These are phyloP conservation scores for Misgurnus mizolepis DNA, from an alignment of 2,113 vertebrate genomes.

Conservation along the genomic window DNA sequence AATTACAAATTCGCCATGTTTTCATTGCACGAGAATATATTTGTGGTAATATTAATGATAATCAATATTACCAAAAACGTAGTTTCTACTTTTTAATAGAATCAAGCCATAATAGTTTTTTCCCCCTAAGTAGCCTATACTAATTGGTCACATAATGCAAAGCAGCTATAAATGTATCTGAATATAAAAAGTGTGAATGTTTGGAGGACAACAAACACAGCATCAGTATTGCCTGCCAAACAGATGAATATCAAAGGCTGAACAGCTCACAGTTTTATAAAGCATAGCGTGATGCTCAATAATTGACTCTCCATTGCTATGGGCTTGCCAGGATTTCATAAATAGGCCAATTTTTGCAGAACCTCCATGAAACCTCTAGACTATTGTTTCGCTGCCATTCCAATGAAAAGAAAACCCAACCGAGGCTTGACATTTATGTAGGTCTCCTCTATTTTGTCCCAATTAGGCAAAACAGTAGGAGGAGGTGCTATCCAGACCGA, in stretches of 20 bases:
- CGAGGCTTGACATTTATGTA: slow-evolving; percentile 22
- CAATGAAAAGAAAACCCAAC: slow-evolving; percentile 2
- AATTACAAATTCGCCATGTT: too few relatives aligned
- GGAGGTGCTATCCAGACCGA: slow-evolving; percentile 41
- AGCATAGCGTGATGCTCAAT: background rate
- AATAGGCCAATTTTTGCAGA: slow-evolving; percentile 18
- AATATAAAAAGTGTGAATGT: background rate
- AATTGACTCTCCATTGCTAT: slow-evolving; percentile 6
- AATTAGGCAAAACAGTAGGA: slow-evolving; percentile 42
- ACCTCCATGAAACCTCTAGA: slow-evolving; percentile 11
- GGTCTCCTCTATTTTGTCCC: slow-evolving; percentile 40
- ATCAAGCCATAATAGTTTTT: too few relatives aligned
- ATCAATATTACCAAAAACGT: too few relatives aligned
- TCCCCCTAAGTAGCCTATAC: too few relatives aligned
- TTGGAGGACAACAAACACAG: slow-evolving; percentile 4
- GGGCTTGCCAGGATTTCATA: slow-evolving; percentile 1
- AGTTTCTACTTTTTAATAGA: too few relatives aligned
- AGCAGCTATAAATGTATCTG: too few relatives aligned
- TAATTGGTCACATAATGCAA: too few relatives aligned
- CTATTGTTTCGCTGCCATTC: slow-evolving; percentile 20
- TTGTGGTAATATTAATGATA: too few relatives aligned
- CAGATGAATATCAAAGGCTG: slow-evolving; percentile 15
- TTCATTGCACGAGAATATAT: too few relatives aligned
- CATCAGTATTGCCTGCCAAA: slow-evolving; percentile 27
- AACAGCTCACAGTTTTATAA: slow-evolving; percentile 3